Percentiles rank a stretch among this genome's conserved stretches.
Conservation (phyloP, 2,113 vertebrate genomes). For the Brevimyrus niger region DNA sequence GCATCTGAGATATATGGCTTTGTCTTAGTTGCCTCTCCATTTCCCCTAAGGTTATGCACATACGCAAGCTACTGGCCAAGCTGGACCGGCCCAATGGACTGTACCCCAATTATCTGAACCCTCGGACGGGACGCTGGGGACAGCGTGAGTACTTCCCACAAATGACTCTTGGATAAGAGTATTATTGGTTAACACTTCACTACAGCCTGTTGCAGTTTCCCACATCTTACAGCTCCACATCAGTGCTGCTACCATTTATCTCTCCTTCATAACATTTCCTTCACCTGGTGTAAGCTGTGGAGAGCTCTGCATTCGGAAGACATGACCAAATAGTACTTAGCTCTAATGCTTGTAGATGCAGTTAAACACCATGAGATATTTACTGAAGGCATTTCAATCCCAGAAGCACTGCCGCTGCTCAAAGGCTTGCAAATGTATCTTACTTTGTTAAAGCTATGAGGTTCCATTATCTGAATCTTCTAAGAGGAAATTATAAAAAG, state of each 20-base stretch:
- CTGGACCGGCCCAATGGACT: slow-evolving; percentile 98
- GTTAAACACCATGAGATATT: background rate
- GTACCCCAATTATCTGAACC: slow-evolving; percentile 98
- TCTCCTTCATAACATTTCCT: too few species aligned
- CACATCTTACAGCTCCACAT: background rate
- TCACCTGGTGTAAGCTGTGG: background rate
- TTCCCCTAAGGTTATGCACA: slow-evolving; percentile 85
- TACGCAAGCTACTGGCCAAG: slow-evolving; percentile 91
- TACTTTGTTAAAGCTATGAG: background rate
- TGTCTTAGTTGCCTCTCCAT: background rate
- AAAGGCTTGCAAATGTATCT: background rate
- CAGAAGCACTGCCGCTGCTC: background rate
- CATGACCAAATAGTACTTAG: background rate
- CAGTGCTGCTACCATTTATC: background rate
- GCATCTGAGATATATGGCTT: background rate
- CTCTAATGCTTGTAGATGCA: background rate
- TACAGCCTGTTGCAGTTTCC: background rate
- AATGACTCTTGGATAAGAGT: background rate
- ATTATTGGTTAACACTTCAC: background rate
- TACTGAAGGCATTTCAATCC: background rate
- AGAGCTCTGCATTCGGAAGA: background rate
- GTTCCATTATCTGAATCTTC: background rate
- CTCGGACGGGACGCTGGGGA: slow-evolving; percentile 94
- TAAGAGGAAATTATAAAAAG: background rate
- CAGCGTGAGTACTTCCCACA: slow-evolving; percentile 77